phyloP scores from a whole-genome alignment of 2,113 vertebrate genomes.

The Zosterops borbonicus region DNA sequence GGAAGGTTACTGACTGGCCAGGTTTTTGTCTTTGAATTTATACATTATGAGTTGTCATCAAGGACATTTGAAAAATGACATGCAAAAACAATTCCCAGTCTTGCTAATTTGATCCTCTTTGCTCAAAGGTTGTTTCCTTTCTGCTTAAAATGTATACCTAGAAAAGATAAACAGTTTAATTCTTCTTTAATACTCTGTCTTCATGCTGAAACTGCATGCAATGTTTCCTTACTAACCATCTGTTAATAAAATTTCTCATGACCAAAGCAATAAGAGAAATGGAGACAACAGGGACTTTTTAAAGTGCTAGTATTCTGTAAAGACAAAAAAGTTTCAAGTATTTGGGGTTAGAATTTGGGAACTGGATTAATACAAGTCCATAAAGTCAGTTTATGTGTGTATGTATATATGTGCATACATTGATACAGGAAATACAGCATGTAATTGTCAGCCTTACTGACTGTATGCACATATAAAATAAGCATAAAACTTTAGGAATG shows the following conservation, averaged over 20 bases:
- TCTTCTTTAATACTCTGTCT: neutral
- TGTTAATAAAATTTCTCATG: neutral
- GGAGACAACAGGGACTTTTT: neutral
- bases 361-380: neutral
- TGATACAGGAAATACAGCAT: neutral
- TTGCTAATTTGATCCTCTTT: constrained; percentile 16
- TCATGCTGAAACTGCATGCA: neutral
- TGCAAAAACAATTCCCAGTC: neutral
- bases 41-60: constrained; percentile 44
- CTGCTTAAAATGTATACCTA: neutral
- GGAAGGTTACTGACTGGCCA: constrained; percentile 38
- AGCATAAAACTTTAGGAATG: neutral
- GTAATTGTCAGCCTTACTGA: neutral
- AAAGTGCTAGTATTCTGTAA: neutral
- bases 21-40: constrained; percentile 53
- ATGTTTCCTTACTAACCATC: neutral
- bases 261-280: neutral
- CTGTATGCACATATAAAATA: neutral
- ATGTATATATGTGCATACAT: neutral
- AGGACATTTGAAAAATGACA: constrained; percentile 9
- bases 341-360: neutral
- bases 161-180: neutral
- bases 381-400: neutral
- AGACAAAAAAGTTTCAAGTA: neutral
- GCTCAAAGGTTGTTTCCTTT: constrained; percentile 7